These are phyloP conservation scores for Achroia grisella DNA, from an alignment of 1,140 invertebrate species.

Conservation along the genomic window DNA sequence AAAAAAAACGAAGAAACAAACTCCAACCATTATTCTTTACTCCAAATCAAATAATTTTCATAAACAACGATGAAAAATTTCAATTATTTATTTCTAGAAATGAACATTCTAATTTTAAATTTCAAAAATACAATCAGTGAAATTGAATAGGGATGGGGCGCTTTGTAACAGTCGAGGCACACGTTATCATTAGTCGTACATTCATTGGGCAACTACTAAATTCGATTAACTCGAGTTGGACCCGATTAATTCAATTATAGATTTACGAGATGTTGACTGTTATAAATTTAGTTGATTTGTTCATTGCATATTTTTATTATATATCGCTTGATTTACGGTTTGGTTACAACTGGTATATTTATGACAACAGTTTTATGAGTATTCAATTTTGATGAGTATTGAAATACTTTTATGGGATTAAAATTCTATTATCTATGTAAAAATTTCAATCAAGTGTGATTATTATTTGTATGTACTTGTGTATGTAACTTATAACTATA, in stretches of 20 bases:
- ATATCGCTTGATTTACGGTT: conserved; percentile 38
- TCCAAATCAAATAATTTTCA: too few species aligned
- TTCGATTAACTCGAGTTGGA: conserved; percentile 26
- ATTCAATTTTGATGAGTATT: conserved; percentile 25
- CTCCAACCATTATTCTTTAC: too few species aligned
- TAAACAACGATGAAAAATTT: too few species aligned
- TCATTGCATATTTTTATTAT: conserved; percentile 21
- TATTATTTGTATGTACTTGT: too few species aligned
- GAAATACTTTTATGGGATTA: background rate
- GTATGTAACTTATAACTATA: too few species aligned
- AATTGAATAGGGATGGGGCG: conserved; percentile 18
- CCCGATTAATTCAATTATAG: conserved; percentile 50
- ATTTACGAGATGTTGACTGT: conserved; percentile 55
- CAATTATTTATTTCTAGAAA: background rate
- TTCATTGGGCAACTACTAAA: conserved; percentile 25
- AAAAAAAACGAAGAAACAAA: too few species aligned
- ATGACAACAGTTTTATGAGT: conserved; percentile 41
- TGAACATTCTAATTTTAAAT: conserved; percentile 6
- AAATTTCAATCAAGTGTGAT: too few species aligned
- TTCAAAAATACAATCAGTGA: background rate
- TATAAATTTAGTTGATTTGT: conserved; percentile 49
- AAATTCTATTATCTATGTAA: too few species aligned
- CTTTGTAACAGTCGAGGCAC: conserved; percentile 22
- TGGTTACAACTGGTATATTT: conserved; percentile 46
- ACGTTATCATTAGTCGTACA: conserved; percentile 31